These are phyloP conservation scores for Seira ritae DNA, from an alignment of 2,888 invertebrate genomes.

Conservation along the genomic window DNA sequence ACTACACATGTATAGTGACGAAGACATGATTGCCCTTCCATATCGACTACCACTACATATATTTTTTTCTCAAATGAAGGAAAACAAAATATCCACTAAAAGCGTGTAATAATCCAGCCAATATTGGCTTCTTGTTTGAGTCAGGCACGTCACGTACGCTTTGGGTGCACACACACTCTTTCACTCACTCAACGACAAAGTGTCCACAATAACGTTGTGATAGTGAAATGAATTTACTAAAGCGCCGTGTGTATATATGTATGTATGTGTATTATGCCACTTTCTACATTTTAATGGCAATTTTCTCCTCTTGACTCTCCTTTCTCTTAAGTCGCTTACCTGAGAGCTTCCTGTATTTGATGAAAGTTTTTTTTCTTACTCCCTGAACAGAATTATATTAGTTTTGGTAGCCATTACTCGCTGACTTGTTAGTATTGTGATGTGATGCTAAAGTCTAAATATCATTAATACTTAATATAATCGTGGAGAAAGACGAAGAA, in stretches of 20 bases:
- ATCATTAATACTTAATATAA: too few species aligned
- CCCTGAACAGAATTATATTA: too few species aligned
- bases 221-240: neutral
- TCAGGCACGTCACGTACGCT: conserved; percentile 21
- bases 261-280: too few species aligned
- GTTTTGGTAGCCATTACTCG: too few species aligned
- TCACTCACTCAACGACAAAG: neutral
- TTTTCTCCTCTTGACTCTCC: neutral
- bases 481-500: too few species aligned
- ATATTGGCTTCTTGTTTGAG: conserved; percentile 37
- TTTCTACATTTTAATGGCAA: neutral
- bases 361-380: neutral
- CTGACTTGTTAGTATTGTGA: too few species aligned
- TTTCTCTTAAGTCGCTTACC: neutral
- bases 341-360: neutral
- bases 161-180: neutral
- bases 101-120: conserved; percentile 51
- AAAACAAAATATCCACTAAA: conserved; percentile 11
- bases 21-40: neutral
- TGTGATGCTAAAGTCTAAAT: too few species aligned
- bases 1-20: neutral
- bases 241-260: too few species aligned
- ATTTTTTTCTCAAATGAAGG: neutral
- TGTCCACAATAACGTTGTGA: neutral
- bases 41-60: neutral